phyloP scores from a whole-genome alignment of 2,113 vertebrate species.

The Colinus virginianus region DNA sequence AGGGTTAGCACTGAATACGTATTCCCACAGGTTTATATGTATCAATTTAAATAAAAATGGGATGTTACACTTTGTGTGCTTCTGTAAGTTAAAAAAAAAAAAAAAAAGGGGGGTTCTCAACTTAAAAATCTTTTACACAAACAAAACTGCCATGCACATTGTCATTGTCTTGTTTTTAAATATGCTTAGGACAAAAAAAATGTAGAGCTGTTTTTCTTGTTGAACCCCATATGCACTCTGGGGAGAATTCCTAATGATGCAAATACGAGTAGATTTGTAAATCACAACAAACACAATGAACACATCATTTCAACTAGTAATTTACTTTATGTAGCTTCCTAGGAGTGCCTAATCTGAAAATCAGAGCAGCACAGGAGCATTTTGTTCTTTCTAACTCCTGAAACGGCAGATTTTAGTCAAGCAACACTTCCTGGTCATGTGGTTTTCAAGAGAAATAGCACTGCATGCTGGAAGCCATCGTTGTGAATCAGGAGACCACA shows the following conservation, averaged over 20 bases:
- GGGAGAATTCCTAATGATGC: accelerated
- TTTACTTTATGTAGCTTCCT: neutral
- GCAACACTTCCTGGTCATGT: neutral
- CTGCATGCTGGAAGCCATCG: neutral
- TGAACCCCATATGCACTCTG: neutral
- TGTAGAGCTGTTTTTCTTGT: neutral
- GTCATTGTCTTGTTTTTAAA: neutral
- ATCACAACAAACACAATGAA: accelerated
- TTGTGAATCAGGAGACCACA: accelerated
- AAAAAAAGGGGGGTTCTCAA: neutral
- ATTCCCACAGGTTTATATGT: neutral
- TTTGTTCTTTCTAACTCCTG: neutral
- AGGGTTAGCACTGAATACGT: neutral
- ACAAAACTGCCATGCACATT: neutral
- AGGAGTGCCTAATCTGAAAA: neutral
- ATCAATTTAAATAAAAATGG: neutral
- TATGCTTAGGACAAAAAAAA: neutral
- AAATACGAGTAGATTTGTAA: neutral
- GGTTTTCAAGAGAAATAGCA: neutral
- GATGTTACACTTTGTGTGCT: neutral
- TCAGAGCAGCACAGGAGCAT: neutral
- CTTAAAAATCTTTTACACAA: neutral
- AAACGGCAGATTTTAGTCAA: neutral
- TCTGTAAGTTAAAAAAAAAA: neutral
- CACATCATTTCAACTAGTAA: neutral